These are phyloP conservation scores for Coptodon bakossiorum DNA, from an alignment of 2,113 vertebrate genomes.

Conservation along the genomic window DNA sequence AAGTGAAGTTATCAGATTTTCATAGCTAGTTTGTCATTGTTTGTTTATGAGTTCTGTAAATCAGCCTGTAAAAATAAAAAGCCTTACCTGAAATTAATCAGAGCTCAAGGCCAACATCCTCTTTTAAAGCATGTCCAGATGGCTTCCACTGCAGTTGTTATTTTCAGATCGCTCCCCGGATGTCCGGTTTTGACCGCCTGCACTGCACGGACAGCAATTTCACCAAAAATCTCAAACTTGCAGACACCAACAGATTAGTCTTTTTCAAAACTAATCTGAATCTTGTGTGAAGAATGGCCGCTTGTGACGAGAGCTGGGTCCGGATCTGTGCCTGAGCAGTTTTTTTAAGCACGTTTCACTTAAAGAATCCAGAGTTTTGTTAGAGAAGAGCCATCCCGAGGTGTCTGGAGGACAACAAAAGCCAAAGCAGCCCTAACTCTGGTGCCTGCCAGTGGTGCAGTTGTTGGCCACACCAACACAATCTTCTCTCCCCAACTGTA, in stretches of 20 bases:
- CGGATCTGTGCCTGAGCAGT: not conserved
- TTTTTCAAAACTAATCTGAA: not conserved
- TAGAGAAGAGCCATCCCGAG: not conserved
- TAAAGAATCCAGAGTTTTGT: not conserved
- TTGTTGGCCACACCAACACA: not conserved
- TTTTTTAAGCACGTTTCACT: not conserved
- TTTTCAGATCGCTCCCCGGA: not conserved
- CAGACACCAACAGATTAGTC: not conserved
- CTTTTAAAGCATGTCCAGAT: not conserved
- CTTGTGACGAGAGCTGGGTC: not conserved
- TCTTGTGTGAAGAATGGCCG: not conserved
- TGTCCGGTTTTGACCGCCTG: not conserved
- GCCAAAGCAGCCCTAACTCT: not conserved
- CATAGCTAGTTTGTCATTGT: not conserved
- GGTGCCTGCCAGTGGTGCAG: not conserved
- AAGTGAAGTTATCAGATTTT: not conserved
- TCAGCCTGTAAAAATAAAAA: not conserved
- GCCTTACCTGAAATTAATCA: not conserved
- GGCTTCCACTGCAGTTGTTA: not conserved
- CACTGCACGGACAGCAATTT: not conserved
- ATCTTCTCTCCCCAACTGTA: not conserved
- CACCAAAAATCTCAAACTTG: not conserved
- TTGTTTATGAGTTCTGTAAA: no score
- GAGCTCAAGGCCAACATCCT: not conserved
- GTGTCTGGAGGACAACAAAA: not conserved